Evolutionary conservation across 2,113 vertebrate species (phyloP), one percentile per base, ranked within the genome.

Genomic region (Cyprinodon brontotheroides): DNA sequence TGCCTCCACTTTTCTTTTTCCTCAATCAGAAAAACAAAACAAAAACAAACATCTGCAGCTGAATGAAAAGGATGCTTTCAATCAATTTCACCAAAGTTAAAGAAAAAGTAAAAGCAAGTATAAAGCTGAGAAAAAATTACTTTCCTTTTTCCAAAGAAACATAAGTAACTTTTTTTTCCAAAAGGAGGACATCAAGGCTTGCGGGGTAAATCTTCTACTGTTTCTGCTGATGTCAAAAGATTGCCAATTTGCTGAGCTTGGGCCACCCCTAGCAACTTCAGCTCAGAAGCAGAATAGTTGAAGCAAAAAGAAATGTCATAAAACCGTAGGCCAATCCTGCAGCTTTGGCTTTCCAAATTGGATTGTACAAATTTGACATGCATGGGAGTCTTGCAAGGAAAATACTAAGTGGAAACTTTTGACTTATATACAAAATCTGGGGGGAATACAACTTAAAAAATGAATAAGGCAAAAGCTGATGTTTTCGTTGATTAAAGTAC

Each of bases 321-420:
- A 61, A 60, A 70, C 68, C 53, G 15, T 11, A 14, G 68, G 68
- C 20, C n/a, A 41, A 13, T 60, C 68, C 36, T 40, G 20, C 12
- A 60, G 68, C 68, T 29, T 20, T 70, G 38, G 20, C 20, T 29
- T 38, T 41, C 38, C 10, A 41, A 60, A 60, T 60, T 12, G 22
- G 39, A 70, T 4, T 70, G 38, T 53, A 70, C 53, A 70, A 20
- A 60, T 70, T 15, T 41, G 39, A 70, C 53, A 53, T 59, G 53
- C 48, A 39, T 11, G 7, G 11, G 17, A 57, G 15, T 17, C 10
- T 48, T n/a, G 47, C n/a, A 70, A 17, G 20, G 11, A 29, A 60
- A 29, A 70, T 29, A 62, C 29, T 29, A 29, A 29, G 29, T 29
- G 29, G 14, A 14, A 37, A n/a, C 0, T 29, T 50, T 38, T 53